Evolutionary conservation across 2,113 vertebrate species (phyloP).

Genomic region (Gavia stellata): DNA sequence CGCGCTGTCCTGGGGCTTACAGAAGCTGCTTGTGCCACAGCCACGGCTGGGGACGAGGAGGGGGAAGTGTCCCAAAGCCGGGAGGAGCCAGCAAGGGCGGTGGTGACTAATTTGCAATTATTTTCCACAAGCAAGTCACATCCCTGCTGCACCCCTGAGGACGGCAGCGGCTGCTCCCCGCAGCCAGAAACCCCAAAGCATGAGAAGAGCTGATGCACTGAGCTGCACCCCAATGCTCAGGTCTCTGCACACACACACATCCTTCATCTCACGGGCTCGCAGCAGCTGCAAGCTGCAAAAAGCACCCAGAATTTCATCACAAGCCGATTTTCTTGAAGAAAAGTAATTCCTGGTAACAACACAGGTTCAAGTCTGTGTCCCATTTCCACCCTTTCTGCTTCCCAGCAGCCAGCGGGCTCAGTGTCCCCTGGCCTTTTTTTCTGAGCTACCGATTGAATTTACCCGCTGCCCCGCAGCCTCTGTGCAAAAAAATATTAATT

Average conservation of each 20-base stretch:
- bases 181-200: not conserved
- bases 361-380: not conserved
- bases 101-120: not conserved
- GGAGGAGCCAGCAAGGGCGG: not conserved
- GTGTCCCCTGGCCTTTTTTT: not conserved
- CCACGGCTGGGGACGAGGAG: not conserved
- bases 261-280: not conserved
- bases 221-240: not conserved
- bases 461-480: not conserved
- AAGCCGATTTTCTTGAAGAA: not conserved
- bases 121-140: not conserved
- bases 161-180: fast-evolving
- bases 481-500: not conserved
- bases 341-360: not conserved
- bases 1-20: not conserved
- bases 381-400: not conserved
- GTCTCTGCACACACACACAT: not conserved
- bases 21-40: not conserved
- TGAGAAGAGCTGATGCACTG: not conserved
- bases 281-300: not conserved
- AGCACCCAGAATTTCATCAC: not conserved
- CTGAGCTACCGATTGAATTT: not conserved
- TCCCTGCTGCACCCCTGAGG: not conserved
- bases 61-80: not conserved
- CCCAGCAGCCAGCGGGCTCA: not conserved